Base-by-base conservation (phyloP, 2,113 vertebrate species). In the Ptychochromis oligacanthus region DNA sequence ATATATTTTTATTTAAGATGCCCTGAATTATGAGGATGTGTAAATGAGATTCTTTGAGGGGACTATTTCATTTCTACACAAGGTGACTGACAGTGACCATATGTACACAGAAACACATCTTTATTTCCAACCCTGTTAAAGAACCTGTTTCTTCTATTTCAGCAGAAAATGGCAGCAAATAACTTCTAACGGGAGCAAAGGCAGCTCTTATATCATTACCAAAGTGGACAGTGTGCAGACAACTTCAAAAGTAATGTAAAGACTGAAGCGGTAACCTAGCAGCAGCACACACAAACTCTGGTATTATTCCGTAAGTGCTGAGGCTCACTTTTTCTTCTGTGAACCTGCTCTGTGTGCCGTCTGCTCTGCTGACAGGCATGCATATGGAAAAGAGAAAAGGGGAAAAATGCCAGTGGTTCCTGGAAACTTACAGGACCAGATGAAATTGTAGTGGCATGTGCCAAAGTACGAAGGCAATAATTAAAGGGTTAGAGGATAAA, bases 281-380 rank as follows among this genome's bases (percentile, higher is more conserved):
- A 92, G 72, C 88, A 84, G 75, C 77, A 86, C 74, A 91, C 78
- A 89, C 87, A 92, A 83, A 93, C 89, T 26, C 40, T 77, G n/a
- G 70, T 56, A 86, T 80, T 79, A 65, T 83, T 82, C 52, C 59
- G 54, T 20, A 49, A 86, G 28, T 52, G 46, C 77, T 62, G 60
- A 77, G 38, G 72, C 70, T 74, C 64, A 17, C n/a, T 75, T 58
- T 65, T 82, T 76, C 70, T 75, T 77, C 40, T 55, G 10, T 7
- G 36, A 81, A 88, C 77, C 84, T 76, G 52, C 56, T 82, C 83
- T 87, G 79, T 67, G 61, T 59, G 77, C 60, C 4, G 58, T 77
- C 75, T 9, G 65, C 67, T 85, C 76, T 65, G 75, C 80, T 89
- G 86, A 90, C 87, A 86, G 81, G 57, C 81, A 22, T 85, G 82